A percentile compares a stretch with the other conserved stretches of the same genome.
phyloP scores from a whole-genome alignment of 2,113 vertebrate genomes.

The Osmerus eperlanus region DNA sequence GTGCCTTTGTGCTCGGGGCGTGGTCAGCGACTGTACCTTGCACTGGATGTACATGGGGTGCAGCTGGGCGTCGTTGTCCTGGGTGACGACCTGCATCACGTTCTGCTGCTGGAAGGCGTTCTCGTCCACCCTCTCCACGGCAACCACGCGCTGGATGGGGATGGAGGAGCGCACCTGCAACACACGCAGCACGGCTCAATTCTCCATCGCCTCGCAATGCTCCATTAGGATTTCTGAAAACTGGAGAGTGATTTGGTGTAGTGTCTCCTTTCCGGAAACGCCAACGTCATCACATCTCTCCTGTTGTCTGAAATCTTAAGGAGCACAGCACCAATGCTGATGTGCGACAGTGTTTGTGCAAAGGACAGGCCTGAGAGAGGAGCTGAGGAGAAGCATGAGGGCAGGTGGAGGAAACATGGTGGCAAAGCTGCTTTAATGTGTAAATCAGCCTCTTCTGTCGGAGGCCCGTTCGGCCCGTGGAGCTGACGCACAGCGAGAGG shows the following conservation, averaged over 20 bases:
- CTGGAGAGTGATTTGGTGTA: too few species aligned
- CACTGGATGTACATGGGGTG: conserved; percentile 88
- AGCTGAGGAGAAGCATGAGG: conserved; percentile 20
- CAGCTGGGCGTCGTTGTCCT: conserved; percentile 68
- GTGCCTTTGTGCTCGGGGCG: too few species aligned
- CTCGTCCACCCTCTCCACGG: conserved; percentile 86
- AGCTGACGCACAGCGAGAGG: conserved; percentile 40
- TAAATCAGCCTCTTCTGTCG: conserved; percentile 64
- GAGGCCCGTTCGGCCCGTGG: conserved; percentile 45
- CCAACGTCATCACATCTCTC: too few species aligned
- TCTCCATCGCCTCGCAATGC: background rate
- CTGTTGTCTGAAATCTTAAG: too few species aligned
- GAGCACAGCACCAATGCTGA: too few species aligned
- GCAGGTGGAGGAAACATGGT: conserved; percentile 33
- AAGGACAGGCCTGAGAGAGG: conserved; percentile 15
- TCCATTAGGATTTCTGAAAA: too few species aligned
- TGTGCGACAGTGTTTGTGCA: background rate
- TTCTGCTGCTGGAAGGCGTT: conserved; percentile 88
- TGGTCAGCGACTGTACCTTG: conserved; percentile 71
- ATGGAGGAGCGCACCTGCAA: conserved; percentile 75
- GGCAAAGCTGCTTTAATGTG: conserved; percentile 66
- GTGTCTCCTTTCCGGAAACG: too few species aligned
- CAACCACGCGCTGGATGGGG: conserved; percentile 75
- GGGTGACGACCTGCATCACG: conserved; percentile 86
- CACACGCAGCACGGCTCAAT: background rate